These are phyloP conservation scores for Minunthozetes semirufus DNA, from an alignment of 2,888 invertebrate genomes.

Conservation along the genomic window DNA sequence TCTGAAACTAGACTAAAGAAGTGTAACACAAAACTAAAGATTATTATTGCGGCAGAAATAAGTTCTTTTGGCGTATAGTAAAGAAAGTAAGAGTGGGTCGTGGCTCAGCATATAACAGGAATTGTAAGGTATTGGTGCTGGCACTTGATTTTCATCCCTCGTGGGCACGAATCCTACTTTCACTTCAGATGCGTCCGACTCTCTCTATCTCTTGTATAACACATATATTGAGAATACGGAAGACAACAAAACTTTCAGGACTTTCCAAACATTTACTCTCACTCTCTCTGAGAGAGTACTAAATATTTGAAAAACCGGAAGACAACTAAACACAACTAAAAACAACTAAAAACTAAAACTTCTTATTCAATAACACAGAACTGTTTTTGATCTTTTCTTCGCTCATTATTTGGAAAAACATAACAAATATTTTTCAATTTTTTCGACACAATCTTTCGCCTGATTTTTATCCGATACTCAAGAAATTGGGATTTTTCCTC, in stretches of 20 bases:
- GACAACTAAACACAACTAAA: too few relatives aligned
- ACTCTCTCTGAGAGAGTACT: background rate
- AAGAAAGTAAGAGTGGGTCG: conserved; percentile 31
- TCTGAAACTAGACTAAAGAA: conserved; percentile 29
- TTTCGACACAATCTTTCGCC: too few relatives aligned
- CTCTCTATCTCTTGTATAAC: conserved; percentile 3
- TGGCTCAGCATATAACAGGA: conserved; percentile 21
- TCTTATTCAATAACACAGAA: too few relatives aligned
- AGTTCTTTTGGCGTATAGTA: background rate
- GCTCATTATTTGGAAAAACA: too few relatives aligned
- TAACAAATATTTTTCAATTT: too few relatives aligned
- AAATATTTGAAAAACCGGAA: too few relatives aligned
- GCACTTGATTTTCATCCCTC: background rate
- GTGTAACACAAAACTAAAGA: conserved; percentile 27
- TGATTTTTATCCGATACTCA: too few relatives aligned
- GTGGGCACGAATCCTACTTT: conserved; percentile 28
- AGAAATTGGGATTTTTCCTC: background rate
- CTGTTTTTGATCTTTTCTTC: too few relatives aligned
- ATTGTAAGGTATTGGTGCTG: background rate
- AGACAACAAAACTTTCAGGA: conserved; percentile 8
- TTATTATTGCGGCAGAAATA: conserved; percentile 18
- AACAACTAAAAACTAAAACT: too few relatives aligned
- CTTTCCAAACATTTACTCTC: background rate
- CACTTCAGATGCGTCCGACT: conserved; percentile 12
- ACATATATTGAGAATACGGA: background rate